Conservation (phyloP, 1,140 invertebrate genomes). For the Linepithema humile region DNA sequence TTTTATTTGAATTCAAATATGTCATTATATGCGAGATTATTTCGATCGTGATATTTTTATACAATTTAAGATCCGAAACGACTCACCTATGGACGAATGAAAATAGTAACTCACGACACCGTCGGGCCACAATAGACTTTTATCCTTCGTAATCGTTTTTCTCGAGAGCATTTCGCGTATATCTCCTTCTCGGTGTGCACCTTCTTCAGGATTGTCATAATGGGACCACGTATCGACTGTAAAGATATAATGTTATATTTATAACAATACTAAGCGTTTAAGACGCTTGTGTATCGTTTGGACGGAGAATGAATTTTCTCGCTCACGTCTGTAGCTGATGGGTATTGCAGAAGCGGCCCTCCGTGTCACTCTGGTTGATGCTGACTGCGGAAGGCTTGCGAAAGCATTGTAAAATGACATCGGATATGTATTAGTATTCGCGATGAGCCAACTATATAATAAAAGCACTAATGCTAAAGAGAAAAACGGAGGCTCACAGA, state of each 20-base stretch:
- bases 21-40: background rate
- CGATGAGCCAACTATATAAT: background rate
- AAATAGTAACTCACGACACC: conserved; percentile 55
- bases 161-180: conserved; percentile 9
- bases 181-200: conserved; percentile 43
- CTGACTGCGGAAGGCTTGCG: background rate
- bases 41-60: background rate
- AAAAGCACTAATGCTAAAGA: background rate
- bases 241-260: background rate
- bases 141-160: conserved; percentile 34
- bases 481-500: background rate
- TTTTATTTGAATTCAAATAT: background rate
- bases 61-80: background rate
- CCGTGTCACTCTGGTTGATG: background rate
- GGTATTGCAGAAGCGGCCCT: background rate
- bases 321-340: conserved; percentile 58
- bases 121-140: conserved; percentile 51
- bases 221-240: conserved; percentile 61
- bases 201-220: conserved; percentile 65
- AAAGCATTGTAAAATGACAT: background rate
- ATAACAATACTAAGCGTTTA: no score
- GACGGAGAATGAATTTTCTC: background rate
- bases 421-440: background rate
- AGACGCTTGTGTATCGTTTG: background rate
- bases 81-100: conserved; percentile 43